Conservation (phyloP, 2,888 invertebrate species). For the Notodonta dromedarius region DNA sequence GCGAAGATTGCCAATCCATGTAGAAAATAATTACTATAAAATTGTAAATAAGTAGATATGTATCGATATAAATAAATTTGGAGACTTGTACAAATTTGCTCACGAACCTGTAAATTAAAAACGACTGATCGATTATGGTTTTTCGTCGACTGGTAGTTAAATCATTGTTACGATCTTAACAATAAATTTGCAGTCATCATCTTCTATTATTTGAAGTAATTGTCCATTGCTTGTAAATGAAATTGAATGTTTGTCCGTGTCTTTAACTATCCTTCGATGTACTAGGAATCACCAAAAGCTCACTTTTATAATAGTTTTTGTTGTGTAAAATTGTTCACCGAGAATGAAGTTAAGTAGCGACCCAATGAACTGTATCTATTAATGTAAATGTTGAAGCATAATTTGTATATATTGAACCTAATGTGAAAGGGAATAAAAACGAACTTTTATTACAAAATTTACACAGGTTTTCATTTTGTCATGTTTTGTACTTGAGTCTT, state of each 20-base stretch:
- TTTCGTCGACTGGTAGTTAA: slow-evolving; percentile 80
- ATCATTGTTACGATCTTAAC: slow-evolving; percentile 41
- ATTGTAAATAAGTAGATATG: slow-evolving; percentile 72
- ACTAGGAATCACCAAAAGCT: slow-evolving; percentile 50
- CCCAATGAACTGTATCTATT: slow-evolving; percentile 69
- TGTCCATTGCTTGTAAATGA: neutral
- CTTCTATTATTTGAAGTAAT: slow-evolving; percentile 4
- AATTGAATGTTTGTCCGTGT: slow-evolving; percentile 21
- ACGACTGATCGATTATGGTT: slow-evolving; percentile 78
- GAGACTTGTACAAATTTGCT: slow-evolving; percentile 83
- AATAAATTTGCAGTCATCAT: slow-evolving; percentile 10
- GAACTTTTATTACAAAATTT: slow-evolving; percentile 79
- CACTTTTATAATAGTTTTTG: slow-evolving; percentile 71
- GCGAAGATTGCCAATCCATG: slow-evolving; percentile 79
- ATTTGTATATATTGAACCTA: slow-evolving; percentile 83
- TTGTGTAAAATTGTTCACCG: slow-evolving; percentile 64
- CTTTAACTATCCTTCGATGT: slow-evolving; percentile 55
- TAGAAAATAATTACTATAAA: slow-evolving; percentile 55
- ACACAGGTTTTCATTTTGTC: slow-evolving; percentile 70
- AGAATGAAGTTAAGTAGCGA: slow-evolving; percentile 61
- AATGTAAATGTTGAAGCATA: slow-evolving; percentile 79
- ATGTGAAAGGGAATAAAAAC: slow-evolving; percentile 81
- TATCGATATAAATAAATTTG: slow-evolving; percentile 74
- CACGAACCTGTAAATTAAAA: slow-evolving; percentile 78
- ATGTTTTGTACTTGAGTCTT: slow-evolving; percentile 61